Evolutionary conservation across 2,888 invertebrate genomes (phyloP).

Genomic region (Andrena trimmerana): DNA sequence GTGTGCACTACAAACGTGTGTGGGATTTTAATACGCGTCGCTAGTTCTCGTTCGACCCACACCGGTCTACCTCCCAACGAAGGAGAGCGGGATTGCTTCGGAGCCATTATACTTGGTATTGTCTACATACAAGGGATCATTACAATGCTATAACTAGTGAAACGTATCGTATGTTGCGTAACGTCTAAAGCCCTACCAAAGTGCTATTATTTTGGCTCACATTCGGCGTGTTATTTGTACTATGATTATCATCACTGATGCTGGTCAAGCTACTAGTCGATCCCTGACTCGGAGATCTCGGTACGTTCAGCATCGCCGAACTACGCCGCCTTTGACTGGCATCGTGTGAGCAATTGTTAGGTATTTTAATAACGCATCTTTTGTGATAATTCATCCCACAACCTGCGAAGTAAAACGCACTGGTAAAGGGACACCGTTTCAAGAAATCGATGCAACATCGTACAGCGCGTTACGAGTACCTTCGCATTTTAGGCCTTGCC

Average conservation of each 20-base stretch:
- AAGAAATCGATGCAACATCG: neutral
- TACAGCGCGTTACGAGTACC: slow-evolving; percentile 87
- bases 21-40: slow-evolving; percentile 90
- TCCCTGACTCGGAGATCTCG: slow-evolving; percentile 91
- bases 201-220: slow-evolving; percentile 88
- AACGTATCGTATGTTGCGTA: slow-evolving; percentile 12
- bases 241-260: slow-evolving; percentile 86
- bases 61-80: slow-evolving; percentile 89
- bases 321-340: slow-evolving; percentile 80
- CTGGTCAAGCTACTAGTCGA: slow-evolving; percentile 89
- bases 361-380: slow-evolving; percentile 98
- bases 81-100: slow-evolving; percentile 89
- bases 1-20: slow-evolving; percentile 99
- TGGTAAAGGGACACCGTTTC: slow-evolving; percentile 41
- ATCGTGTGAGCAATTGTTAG: slow-evolving; percentile 95
- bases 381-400: slow-evolving; percentile 99
- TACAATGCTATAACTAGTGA: slow-evolving; percentile 26
- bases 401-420: slow-evolving; percentile 87
- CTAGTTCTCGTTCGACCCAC: slow-evolving; percentile 91
- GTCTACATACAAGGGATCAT: slow-evolving; percentile 69
- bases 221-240: slow-evolving; percentile 83
- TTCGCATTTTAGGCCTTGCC: slow-evolving; percentile 99
- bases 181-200: slow-evolving; percentile 89
- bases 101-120: slow-evolving; percentile 83
- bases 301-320: slow-evolving; percentile 82